These are phyloP conservation scores for Ormyrus thymus DNA, from an alignment of 2,888 invertebrate species.

Conservation along the genomic window DNA sequence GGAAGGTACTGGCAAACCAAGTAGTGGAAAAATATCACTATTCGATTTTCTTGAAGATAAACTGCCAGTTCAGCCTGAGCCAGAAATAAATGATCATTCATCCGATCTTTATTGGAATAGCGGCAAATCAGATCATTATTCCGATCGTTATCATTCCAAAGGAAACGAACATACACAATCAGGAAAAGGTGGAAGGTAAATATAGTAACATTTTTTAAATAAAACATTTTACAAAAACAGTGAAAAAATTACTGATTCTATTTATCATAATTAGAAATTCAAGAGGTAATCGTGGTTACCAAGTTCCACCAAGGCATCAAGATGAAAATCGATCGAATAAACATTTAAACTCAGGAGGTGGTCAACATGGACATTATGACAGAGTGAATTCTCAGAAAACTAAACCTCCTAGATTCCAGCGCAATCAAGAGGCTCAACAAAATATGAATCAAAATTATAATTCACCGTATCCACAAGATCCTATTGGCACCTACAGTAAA, in stretches of 20 bases:
- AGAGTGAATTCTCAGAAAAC: conserved; percentile 64
- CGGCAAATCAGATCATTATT: conserved; percentile 61
- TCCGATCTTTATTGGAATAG: conserved; percentile 58
- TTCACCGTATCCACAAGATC: conserved; percentile 56
- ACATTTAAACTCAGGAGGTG: conserved; percentile 57
- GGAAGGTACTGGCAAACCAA: conserved; percentile 81
- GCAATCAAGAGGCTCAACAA: conserved; percentile 70
- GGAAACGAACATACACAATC: conserved; percentile 60
- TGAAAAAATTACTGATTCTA: conserved; percentile 1
- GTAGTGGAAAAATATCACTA: conserved; percentile 84
- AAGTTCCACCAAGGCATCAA: conserved; percentile 65
- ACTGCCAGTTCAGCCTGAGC: conserved; percentile 78
- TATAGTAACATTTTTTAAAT: neutral
- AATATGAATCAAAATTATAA: conserved; percentile 63
- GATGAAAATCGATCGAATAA: conserved; percentile 66
- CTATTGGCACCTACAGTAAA: conserved; percentile 54
- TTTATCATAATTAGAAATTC: conserved; percentile 59
- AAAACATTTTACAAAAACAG: neutral
- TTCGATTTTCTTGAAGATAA: conserved; percentile 91
- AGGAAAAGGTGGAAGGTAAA: conserved; percentile 68
- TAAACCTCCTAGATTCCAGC: conserved; percentile 80
- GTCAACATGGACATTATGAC: conserved; percentile 60
- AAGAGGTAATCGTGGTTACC: conserved; percentile 66
- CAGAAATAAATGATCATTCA: conserved; percentile 73
- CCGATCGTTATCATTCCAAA: conserved; percentile 64